A percentile compares a stretch with the other conserved stretches of the same genome.
phyloP scores from a whole-genome alignment of 2,888 invertebrate species.

The Bombyx huttoni region DNA sequence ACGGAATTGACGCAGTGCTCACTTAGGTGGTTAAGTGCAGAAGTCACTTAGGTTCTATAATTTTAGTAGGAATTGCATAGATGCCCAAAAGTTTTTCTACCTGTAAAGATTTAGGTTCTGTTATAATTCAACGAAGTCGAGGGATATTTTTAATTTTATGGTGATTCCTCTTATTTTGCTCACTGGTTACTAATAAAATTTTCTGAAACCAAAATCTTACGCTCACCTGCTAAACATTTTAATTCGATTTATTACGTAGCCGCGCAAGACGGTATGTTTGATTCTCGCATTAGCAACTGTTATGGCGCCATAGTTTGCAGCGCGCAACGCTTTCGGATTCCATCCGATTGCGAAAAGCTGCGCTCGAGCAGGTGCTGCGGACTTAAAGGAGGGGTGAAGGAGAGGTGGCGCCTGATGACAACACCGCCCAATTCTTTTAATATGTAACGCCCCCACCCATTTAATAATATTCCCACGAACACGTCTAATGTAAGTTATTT shows the following conservation, averaged over 20 bases:
- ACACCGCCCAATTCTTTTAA: conserved; percentile 69
- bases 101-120: too few relatives aligned
- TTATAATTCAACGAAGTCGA: too few relatives aligned
- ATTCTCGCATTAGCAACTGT: neutral
- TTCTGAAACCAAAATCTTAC: neutral
- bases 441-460: conserved; percentile 65
- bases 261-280: neutral
- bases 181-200: neutral
- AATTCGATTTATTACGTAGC: neutral
- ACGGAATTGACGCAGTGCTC: neutral
- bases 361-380: conserved; percentile 43
- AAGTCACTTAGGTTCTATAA: too few relatives aligned
- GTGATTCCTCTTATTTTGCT: neutral
- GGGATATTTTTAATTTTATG: neutral
- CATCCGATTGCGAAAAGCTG: conserved; percentile 49
- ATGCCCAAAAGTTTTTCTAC: too few relatives aligned
- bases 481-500: neutral
- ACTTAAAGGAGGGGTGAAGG: conserved; percentile 16
- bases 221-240: neutral
- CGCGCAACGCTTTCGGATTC: conserved; percentile 20
- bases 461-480: conserved; percentile 15
- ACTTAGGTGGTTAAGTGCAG: too few relatives aligned
- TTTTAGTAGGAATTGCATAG: too few relatives aligned
- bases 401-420: conserved; percentile 49
- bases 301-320: neutral